These are phyloP conservation scores for Platichthys stellatus DNA, from an alignment of 2,113 vertebrate genomes.

Conservation along the genomic window DNA sequence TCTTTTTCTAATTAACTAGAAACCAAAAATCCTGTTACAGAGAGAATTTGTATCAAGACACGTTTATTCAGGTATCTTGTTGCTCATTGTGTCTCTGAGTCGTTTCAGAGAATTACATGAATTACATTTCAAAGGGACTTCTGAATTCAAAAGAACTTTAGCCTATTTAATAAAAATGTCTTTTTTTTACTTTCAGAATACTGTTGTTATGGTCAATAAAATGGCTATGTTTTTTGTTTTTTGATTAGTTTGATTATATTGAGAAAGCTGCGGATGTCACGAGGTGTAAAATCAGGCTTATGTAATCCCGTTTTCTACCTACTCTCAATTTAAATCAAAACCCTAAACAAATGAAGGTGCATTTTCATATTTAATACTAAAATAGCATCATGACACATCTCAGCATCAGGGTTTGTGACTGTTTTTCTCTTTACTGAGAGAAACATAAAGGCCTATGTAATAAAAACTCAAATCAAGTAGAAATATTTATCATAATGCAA, in stretches of 20 bases:
- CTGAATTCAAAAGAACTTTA: conserved; percentile 16
- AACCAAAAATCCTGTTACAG: background rate
- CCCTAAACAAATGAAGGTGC: background rate
- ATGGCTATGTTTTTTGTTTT: background rate
- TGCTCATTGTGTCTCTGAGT: conserved; percentile 9
- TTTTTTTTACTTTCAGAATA: conserved; percentile 8
- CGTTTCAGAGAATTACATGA: conserved; percentile 34
- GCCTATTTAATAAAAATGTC: background rate
- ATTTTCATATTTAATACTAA: background rate
- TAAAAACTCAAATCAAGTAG: no score
- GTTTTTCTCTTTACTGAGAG: background rate
- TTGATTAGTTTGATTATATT: background rate
- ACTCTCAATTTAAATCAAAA: background rate
- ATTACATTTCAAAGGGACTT: conserved; percentile 5
- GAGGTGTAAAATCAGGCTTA: background rate
- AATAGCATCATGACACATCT: background rate
- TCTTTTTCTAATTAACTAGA: conserved; percentile 64
- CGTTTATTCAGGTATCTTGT: conserved; percentile 29
- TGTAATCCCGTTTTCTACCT: no score
- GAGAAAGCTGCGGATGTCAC: background rate
- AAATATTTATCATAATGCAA: no score
- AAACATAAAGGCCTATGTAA: no score
- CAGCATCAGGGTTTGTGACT: background rate
- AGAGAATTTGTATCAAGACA: background rate
- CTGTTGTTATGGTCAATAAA: background rate